Conservation (phyloP, 2,797 vertebrate genomes). For the Antennarius maculatus region DNA sequence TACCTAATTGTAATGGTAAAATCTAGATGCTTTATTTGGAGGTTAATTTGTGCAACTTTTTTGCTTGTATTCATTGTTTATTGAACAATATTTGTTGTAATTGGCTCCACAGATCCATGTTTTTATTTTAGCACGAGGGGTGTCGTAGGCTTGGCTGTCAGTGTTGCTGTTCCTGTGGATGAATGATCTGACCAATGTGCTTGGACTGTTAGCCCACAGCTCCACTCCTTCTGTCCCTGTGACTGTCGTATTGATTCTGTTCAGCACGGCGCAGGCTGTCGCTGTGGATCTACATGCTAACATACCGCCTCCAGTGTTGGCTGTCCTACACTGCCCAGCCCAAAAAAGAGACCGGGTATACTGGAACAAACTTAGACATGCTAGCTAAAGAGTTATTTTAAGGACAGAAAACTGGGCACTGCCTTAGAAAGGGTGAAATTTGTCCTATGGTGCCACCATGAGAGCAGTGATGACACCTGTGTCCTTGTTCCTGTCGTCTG, state of each 20-base stretch:
- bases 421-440: slow-evolving; percentile 26
- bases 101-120: slow-evolving; percentile 19
- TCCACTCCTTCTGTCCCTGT: slow-evolving; percentile 88
- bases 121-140: slow-evolving; percentile 68
- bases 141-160: slow-evolving; percentile 88
- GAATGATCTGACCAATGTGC: slow-evolving; percentile 97
- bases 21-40: not conserved
- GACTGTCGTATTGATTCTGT: slow-evolving; percentile 99
- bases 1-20: not conserved
- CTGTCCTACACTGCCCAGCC: slow-evolving; percentile 46
- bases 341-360: slow-evolving; percentile 48
- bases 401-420: slow-evolving; percentile 55
- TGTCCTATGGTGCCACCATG: slow-evolving; percentile 59
- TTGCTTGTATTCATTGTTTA: not conserved
- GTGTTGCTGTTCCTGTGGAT: slow-evolving; percentile 86
- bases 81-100: slow-evolving; percentile 28
- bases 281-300: slow-evolving; percentile 93
- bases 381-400: slow-evolving; percentile 68
- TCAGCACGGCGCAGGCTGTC: slow-evolving; percentile 91
- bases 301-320: slow-evolving; percentile 85
- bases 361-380: slow-evolving; percentile 38
- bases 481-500: slow-evolving; percentile 85
- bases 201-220: slow-evolving; percentile 97
- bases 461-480: slow-evolving; percentile 85
- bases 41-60: not conserved